phyloP scores from a whole-genome alignment of 2,113 vertebrate species.

The Pterocles burchelli region DNA sequence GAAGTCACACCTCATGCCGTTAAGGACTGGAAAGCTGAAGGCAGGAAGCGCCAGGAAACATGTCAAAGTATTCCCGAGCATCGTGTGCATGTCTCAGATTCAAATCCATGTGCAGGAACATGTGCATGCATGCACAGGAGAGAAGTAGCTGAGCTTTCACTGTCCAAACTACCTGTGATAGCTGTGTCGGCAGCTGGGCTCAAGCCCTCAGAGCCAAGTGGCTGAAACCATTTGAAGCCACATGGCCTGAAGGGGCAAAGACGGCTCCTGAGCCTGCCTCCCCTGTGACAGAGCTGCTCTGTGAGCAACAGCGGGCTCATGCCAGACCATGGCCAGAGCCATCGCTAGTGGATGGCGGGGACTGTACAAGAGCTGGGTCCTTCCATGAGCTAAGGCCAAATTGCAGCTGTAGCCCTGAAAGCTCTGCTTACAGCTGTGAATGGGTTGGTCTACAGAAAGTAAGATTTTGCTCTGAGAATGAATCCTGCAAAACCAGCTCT shows the following conservation, averaged over 20 bases:
- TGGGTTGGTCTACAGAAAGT: neutral
- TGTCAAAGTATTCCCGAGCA: neutral
- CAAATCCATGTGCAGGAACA: neutral
- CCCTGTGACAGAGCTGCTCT: neutral
- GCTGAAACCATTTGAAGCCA: neutral
- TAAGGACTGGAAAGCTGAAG: constrained; percentile 11
- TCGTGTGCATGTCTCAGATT: neutral
- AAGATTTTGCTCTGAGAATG: neutral
- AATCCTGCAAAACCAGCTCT: neutral
- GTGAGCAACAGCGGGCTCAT: neutral
- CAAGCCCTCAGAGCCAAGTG: neutral
- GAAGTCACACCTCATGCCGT: constrained; percentile 1
- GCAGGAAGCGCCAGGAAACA: neutral
- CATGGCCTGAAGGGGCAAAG: accelerated
- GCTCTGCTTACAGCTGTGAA: neutral
- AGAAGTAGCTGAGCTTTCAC: neutral
- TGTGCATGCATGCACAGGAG: neutral
- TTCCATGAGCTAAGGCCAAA: neutral
- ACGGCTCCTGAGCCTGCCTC: neutral
- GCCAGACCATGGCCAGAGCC: neutral
- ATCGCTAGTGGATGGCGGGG: neutral
- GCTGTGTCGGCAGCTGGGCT: neutral
- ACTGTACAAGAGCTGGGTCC: neutral
- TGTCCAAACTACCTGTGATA: neutral
- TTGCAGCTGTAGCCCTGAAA: neutral